Evolutionary conservation across 2,797 vertebrate species (phyloP), one percentile per base, ranked within the genome.

Genomic region (Betta splendens): DNA sequence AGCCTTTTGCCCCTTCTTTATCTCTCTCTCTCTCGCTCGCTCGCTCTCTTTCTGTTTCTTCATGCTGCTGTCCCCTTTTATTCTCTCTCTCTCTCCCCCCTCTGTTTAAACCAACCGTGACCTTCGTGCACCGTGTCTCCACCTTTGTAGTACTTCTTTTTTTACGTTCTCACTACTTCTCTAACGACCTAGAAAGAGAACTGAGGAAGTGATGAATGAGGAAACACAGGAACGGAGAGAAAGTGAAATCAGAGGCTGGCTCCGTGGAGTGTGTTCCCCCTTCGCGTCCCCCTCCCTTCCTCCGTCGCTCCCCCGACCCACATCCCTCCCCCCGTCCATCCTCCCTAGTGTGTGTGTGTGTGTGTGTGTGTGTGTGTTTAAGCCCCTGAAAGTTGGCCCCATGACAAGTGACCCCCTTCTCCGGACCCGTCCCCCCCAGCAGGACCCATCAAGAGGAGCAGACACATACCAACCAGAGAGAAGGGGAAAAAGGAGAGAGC

Each of bases 331-430:
- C 74, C 55, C 60, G 75, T 83, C 81, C 85, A 66, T 85, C 85
- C 82, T 76, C 79, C 81, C 58, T 11, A 64, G 68, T 63, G n/a
- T 50, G 69, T 75, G 72, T 53, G 39, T 48, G 50, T 50, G 20
- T 20, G 23, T 69, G 20, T n/a, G n/a, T n/a, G n/a, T n/a, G 15
- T 11, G 9, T 31, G 33, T 72, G 46, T 47, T 55, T 46, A 88
- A 89, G 81, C 87, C 85, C 85, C 84, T 73, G 25, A 85, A 84
- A 85, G 81, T 79, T 90, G 88, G 88, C 85, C 88, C 75, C 78
- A 69, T 88, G 89, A 91, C 87, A 90, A 91, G 84, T 86, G 84
- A 85, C 77, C 84, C 75, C 81, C 74, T 69, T 78, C 68, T 67
- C 47, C 54, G n/a, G n/a, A n/a, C n/a, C n/a, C n/a, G n/a, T n/a